These are phyloP conservation scores for Tridacna gigas DNA, from an alignment of 2,888 invertebrate genomes.

Conservation along the genomic window DNA sequence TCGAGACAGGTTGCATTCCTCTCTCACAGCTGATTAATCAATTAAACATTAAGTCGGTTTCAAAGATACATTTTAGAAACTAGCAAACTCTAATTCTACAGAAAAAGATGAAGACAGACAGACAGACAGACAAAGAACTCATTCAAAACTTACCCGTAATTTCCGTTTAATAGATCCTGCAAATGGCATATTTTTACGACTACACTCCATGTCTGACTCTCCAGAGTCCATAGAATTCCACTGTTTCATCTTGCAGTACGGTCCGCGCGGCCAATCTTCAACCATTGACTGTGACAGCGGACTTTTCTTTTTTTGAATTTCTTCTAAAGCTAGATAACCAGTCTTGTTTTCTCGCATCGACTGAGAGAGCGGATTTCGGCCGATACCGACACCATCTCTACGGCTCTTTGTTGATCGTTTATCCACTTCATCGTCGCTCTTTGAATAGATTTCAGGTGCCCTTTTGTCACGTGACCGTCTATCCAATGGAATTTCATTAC, in stretches of 20 bases:
- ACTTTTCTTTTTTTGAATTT: background rate
- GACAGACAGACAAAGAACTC: too few species aligned
- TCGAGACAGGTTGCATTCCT: too few species aligned
- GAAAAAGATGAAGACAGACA: too few species aligned
- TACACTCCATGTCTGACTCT: slow-evolving; percentile 3
- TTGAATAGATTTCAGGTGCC: background rate
- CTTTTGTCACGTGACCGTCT: slow-evolving; percentile 2
- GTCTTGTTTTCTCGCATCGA: background rate
- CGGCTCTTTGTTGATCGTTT: background rate
- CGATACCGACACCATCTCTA: background rate
- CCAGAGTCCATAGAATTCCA: slow-evolving; percentile 18
- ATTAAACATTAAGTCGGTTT: too few species aligned
- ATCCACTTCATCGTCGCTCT: slow-evolving; percentile 3
- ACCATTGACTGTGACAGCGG: slow-evolving; percentile 12
- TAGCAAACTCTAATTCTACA: too few species aligned
- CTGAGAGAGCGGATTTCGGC: background rate
- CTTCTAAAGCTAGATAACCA: slow-evolving; percentile 3
- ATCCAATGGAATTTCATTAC: background rate
- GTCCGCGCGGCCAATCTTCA: background rate
- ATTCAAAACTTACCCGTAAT: slow-evolving; percentile 5
- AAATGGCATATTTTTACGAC: slow-evolving; percentile 18
- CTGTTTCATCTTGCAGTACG: slow-evolving; percentile 13
- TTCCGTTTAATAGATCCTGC: slow-evolving; percentile 24
- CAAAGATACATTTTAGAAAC: too few species aligned
- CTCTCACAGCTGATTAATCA: too few species aligned